phyloP scores from a whole-genome alignment of 1,140 invertebrate genomes.

The Drosophila gunungcola region DNA sequence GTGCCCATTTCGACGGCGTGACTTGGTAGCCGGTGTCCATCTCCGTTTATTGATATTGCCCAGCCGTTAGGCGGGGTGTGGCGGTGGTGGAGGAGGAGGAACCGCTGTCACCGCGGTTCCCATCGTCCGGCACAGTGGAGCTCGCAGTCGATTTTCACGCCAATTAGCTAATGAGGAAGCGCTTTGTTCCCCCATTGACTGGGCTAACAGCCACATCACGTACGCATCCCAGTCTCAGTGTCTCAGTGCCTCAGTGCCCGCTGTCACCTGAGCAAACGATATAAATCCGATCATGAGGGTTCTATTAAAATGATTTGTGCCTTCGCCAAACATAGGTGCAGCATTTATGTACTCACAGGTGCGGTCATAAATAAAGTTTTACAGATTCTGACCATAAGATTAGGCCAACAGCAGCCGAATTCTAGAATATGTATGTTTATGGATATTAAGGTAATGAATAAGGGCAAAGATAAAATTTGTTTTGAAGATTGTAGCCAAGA shows the following conservation, averaged over 20 bases:
- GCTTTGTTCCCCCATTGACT: slow-evolving; percentile 37
- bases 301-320: slow-evolving; percentile 55
- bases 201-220: slow-evolving; percentile 59
- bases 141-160: slow-evolving; percentile 60
- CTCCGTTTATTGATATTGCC: slow-evolving; percentile 50
- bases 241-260: neutral
- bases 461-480: too few species aligned
- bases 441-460: too few species aligned
- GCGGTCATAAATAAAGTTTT: slow-evolving; percentile 3
- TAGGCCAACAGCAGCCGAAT: neutral
- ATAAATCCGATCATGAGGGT: slow-evolving; percentile 52
- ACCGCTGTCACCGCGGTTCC: slow-evolving; percentile 36
- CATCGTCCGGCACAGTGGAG: slow-evolving; percentile 59
- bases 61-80: slow-evolving; percentile 16
- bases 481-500: too few species aligned
- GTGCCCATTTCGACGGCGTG: slow-evolving; percentile 79
- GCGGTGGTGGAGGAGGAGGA: neutral
- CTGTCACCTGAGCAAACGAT: slow-evolving; percentile 58
- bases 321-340: slow-evolving; percentile 40
- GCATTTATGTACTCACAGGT: slow-evolving; percentile 8
- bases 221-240: slow-evolving; percentile 25
- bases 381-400: slow-evolving; percentile 1
- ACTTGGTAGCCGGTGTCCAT: slow-evolving; percentile 60
- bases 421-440: too few species aligned
- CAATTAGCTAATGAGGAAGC: slow-evolving; percentile 79